Percentiles rank a stretch among this genome's conserved stretches.
Conservation (phyloP, 2,888 invertebrate genomes). For the Lithophane leautieri region DNA sequence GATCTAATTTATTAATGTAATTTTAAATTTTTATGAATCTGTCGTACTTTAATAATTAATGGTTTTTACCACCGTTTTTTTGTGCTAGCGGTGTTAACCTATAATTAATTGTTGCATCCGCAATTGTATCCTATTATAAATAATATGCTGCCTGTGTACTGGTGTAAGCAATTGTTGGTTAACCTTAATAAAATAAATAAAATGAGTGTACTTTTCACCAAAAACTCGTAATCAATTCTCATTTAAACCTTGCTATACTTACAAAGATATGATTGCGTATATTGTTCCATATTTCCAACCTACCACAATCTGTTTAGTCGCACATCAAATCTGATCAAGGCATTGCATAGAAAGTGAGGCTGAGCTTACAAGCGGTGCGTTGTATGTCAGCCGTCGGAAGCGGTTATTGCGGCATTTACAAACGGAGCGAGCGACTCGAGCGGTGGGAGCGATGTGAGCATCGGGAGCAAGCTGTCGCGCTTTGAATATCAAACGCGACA, state of each 20-base stretch:
- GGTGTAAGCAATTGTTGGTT: too few relatives aligned
- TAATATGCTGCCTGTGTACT: too few relatives aligned
- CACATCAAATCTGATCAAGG: slow-evolving; percentile 32
- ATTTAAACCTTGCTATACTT: not conserved
- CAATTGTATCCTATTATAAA: too few relatives aligned
- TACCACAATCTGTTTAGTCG: not conserved
- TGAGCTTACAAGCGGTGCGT: slow-evolving; percentile 19
- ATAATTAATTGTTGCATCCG: too few relatives aligned
- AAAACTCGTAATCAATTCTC: not conserved
- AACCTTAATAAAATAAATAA: too few relatives aligned
- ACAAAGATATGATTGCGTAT: not conserved
- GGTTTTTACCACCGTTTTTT: too few relatives aligned
- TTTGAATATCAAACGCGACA: slow-evolving; percentile 52
- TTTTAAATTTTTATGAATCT: too few relatives aligned
- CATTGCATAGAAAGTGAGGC: slow-evolving; percentile 21
- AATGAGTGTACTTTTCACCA: not conserved
- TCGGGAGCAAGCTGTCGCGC: slow-evolving; percentile 44
- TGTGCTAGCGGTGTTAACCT: too few relatives aligned
- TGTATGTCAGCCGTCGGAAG: slow-evolving; percentile 51
- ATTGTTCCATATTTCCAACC: not conserved
- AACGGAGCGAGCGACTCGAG: slow-evolving; percentile 29
- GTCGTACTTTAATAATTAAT: too few relatives aligned
- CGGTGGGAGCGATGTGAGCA: slow-evolving; percentile 26
- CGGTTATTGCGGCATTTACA: slow-evolving; percentile 48
- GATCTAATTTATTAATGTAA: too few relatives aligned